Evolutionary conservation across 2,113 vertebrate species (phyloP).

Genomic region (Neotragus pygmaeus): DNA sequence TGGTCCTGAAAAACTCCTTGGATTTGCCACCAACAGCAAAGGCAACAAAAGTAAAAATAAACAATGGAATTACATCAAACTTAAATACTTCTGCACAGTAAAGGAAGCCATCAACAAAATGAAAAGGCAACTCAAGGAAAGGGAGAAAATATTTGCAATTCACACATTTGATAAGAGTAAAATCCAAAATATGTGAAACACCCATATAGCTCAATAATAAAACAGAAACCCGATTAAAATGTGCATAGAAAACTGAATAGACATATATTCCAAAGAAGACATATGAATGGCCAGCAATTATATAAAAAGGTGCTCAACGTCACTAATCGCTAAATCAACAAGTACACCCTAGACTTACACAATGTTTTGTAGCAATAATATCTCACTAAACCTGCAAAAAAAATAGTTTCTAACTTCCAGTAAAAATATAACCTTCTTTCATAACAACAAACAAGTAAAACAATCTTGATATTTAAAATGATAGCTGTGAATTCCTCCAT

Average conservation of each 20-base stretch:
- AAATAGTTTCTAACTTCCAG: not conserved
- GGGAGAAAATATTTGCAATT: not conserved
- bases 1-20: not conserved
- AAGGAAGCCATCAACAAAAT: not conserved
- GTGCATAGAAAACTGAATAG: not conserved
- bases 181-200: not conserved
- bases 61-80: not conserved
- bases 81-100: not conserved
- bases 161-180: not conserved
- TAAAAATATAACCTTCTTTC: no score
- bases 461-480: no score
- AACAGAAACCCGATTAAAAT: not conserved
- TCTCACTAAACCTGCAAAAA: not conserved
- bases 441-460: no score
- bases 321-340: not conserved
- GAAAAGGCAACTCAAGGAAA: not conserved
- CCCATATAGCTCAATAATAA: not conserved
- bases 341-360: not conserved
- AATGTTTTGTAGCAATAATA: not conserved
- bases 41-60: not conserved
- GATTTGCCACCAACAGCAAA: not conserved
- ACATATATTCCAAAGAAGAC: not conserved
- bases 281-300: not conserved
- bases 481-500: no score
- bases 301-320: not conserved